Conservation (phyloP, 2,797 vertebrate genomes). For the Cryptoprocta ferox region DNA sequence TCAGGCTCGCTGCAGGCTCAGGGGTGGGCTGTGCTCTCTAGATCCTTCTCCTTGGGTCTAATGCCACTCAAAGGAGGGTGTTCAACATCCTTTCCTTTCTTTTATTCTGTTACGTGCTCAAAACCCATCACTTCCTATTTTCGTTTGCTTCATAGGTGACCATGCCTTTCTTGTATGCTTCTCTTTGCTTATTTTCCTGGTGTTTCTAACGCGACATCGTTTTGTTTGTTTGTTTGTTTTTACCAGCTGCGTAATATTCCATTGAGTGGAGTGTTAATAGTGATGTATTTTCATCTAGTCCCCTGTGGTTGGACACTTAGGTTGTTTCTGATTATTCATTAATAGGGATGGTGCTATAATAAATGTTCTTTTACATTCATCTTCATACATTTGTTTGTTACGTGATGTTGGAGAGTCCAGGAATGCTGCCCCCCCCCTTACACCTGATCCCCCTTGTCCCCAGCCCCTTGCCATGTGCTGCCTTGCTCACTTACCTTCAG, state of each 20-base stretch:
- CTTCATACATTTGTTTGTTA: not conserved
- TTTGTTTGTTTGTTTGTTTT: no score
- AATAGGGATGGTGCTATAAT: not conserved
- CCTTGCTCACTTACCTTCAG: not conserved
- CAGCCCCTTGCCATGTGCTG: not conserved
- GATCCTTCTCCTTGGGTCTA: not conserved
- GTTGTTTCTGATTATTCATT: not conserved
- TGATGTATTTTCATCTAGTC: not conserved
- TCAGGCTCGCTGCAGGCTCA: fast-evolving
- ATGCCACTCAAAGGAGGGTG: not conserved
- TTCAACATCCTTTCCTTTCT: not conserved
- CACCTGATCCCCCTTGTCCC: not conserved
- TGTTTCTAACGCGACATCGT: not conserved
- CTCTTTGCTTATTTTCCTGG: not conserved
- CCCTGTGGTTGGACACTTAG: not conserved
- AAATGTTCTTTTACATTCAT: not conserved
- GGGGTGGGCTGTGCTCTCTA: not conserved
- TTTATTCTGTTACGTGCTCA: not conserved
- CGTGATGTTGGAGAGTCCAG: not conserved
- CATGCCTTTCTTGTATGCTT: not conserved
- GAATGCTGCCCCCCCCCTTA: not conserved
- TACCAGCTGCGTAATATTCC: not conserved
- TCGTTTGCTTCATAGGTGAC: not conserved
- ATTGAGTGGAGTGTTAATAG: not conserved
- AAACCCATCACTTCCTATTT: not conserved